Conservation (phyloP, 2,113 vertebrate genomes). For the Lycaon pictus region DNA sequence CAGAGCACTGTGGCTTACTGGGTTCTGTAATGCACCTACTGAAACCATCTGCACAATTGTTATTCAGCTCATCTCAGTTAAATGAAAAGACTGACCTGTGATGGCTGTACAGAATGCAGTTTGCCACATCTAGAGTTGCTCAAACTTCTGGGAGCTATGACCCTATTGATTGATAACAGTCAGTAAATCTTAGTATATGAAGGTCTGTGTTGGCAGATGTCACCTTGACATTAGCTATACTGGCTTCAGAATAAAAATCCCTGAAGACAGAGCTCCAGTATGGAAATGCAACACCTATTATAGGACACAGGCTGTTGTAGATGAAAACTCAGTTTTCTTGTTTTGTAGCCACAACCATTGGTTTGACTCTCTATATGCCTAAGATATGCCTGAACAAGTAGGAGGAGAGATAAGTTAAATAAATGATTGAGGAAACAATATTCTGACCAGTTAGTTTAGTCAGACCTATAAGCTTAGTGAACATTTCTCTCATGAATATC, state of each 20-base stretch:
- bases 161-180: neutral
- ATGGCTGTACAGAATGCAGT: neutral
- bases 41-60: neutral
- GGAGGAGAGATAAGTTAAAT: neutral
- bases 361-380: neutral
- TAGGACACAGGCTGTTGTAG: neutral
- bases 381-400: neutral
- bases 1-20: neutral
- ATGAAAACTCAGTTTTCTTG: neutral
- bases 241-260: neutral
- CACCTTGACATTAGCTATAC: neutral
- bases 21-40: neutral
- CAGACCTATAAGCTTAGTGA: neutral
- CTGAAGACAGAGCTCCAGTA: neutral
- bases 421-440: neutral
- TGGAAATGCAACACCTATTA: neutral
- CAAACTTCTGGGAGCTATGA: neutral
- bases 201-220: neutral
- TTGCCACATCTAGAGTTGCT: neutral
- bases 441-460: slow-evolving; percentile 8
- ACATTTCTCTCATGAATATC: neutral
- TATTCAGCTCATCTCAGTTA: neutral
- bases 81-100: neutral
- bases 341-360: neutral
- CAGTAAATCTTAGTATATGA: neutral